Conservation (phyloP, 2,888 invertebrate genomes). For the Cataglyphis cursor region DNA sequence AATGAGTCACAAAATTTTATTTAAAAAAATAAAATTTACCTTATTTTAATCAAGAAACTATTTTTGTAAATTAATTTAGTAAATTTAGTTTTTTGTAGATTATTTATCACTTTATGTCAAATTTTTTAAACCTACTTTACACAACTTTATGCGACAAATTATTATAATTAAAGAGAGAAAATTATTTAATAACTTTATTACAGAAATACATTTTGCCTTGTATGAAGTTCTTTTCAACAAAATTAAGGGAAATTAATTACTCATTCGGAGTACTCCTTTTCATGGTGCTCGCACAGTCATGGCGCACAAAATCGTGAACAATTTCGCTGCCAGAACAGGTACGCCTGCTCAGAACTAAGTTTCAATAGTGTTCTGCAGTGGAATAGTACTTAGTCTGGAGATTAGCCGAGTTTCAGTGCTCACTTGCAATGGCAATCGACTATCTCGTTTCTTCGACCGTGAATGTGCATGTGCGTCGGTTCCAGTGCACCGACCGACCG, state of each 20-base stretch:
- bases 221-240: not conserved
- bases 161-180: not conserved
- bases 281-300: not conserved
- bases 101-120: too few relatives aligned
- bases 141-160: not conserved
- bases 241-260: not conserved
- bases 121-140: not conserved
- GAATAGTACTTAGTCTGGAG: slow-evolving; percentile 65
- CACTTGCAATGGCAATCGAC: slow-evolving; percentile 59
- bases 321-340: slow-evolving; percentile 25
- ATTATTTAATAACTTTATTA: not conserved
- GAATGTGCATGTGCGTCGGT: slow-evolving; percentile 34
- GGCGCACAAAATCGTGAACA: slow-evolving; percentile 37
- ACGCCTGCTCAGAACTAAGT: slow-evolving; percentile 39
- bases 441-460: slow-evolving; percentile 61
- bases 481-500: not conserved
- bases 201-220: not conserved
- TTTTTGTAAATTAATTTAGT: too few relatives aligned
- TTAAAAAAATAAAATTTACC: too few relatives aligned
- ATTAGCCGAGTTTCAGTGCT: slow-evolving; percentile 74
- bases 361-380: slow-evolving; percentile 52
- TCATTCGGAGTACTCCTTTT: not conserved
- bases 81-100: too few relatives aligned
- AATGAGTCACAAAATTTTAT: too few relatives aligned
- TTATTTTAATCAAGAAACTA: too few relatives aligned